Evolutionary conservation across 1,140 invertebrate species (phyloP).

Genomic region (Musca domestica): DNA sequence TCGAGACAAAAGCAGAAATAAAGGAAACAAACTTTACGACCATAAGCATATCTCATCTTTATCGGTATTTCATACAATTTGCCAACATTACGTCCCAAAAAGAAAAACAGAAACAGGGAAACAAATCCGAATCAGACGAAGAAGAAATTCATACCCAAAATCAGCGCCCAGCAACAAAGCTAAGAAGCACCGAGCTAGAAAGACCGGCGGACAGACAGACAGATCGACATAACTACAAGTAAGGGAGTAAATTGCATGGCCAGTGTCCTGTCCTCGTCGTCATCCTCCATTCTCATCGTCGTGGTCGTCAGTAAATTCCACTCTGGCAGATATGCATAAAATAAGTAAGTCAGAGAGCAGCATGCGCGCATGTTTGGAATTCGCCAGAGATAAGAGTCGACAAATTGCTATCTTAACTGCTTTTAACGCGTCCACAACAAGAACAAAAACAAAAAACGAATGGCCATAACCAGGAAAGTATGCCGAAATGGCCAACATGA

Average conservation of each 20-base stretch:
- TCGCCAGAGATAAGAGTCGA: conserved; percentile 19
- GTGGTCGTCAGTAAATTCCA: too few relatives aligned
- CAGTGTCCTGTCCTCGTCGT: too few relatives aligned
- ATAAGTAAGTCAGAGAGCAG: conserved; percentile 21
- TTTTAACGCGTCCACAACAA: conserved; percentile 17
- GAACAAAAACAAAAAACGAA: not conserved
- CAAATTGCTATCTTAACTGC: conserved; percentile 22
- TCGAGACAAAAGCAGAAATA: not conserved
- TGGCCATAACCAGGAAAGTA: not conserved
- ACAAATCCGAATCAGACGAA: not conserved
- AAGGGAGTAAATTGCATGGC: too few relatives aligned
- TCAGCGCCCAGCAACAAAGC: too few relatives aligned
- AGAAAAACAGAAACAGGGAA: not conserved
- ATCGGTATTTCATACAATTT: conserved; percentile 22
- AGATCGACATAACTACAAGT: too few relatives aligned
- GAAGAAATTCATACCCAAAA: not conserved
- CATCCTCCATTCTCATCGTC: too few relatives aligned
- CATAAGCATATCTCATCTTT: conserved; percentile 19
- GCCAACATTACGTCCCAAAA: not conserved
- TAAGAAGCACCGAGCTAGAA: too few relatives aligned
- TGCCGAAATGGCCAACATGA: not conserved
- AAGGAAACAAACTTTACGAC: conserved; percentile 18
- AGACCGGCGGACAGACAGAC: too few relatives aligned
- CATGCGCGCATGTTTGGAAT: conserved; percentile 21
- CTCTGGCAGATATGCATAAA: not conserved